Base-by-base conservation (phyloP, 2,797 vertebrate genomes). In the Micromesistius poutassou region DNA sequence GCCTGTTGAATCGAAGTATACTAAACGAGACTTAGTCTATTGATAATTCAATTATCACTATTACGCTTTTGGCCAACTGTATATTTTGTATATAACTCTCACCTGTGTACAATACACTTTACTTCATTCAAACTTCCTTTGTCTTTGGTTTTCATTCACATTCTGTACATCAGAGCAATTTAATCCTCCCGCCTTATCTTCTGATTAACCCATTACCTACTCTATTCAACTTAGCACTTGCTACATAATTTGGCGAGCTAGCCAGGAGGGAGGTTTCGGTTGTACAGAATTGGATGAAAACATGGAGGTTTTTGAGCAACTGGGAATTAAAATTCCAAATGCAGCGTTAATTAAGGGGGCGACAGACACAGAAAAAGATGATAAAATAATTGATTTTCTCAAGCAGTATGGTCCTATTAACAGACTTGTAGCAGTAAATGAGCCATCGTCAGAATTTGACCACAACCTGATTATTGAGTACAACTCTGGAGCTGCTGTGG, bases 391-490 rank as follows among this genome's bases (percentile, higher is more conserved):
- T 70, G 66, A 70, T 12, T 70, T 70, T 30, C 30, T 70, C 7
- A 70, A 70, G 33, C 12, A 35, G 4, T 79, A 85, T 81, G 84
- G 84, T 0, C 14, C 30, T 1, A 79, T 83, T 14, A 19, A 79
- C 35, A 74, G 70, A 42, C 16, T 30, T 9, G 1, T 77, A 40
- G 13, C 22, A 13, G 35, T 84, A 16, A 33, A 75, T 68, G 74
- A 72, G 2, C 19, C 10, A 3, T n/a, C 31, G 3, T 78, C 75
- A 38, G 62, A 74, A 13, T 81, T 78, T 22, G 13, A 76, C 9
- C 68, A 79, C 46, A 75, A 81, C 33, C 66, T 79, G 50, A 77
- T 81, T 71, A 38, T 83, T 76, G 84, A 85, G 36, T 83, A 72
- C 50, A 33, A 31, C 0, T 70, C 25, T 16, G 42, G 73, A 2